A percentile compares a stretch with the other conserved stretches of the same genome.
These are phyloP conservation scores for Eulemur coronatus DNA, from an alignment of 2,797 vertebrate species.

Conservation along the genomic window DNA sequence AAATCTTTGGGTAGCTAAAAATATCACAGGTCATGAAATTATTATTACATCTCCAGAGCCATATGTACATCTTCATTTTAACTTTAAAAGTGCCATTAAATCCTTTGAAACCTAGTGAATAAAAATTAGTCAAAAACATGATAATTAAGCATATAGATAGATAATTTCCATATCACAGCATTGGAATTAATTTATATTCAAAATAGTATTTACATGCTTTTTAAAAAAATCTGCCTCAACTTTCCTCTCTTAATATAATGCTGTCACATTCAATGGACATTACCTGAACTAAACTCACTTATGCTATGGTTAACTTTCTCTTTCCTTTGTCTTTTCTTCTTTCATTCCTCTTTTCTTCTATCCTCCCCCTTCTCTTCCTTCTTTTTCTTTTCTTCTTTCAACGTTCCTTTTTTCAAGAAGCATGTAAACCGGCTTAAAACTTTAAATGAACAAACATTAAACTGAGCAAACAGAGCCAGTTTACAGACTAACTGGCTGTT, in stretches of 20 bases:
- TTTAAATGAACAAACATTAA: neutral
- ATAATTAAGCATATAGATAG: neutral
- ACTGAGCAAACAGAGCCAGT: neutral
- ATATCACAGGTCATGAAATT: neutral
- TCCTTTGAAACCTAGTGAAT: conserved; percentile 8
- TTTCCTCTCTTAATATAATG: neutral
- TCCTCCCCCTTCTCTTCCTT: neutral
- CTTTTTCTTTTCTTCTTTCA: neutral
- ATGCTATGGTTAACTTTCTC: neutral
- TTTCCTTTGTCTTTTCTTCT: neutral
- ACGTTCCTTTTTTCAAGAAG: neutral
- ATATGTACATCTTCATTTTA: neutral
- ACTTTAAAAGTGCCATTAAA: neutral
- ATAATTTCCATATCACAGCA: neutral
- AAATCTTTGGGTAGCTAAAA: conserved; percentile 26
- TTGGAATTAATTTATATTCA: neutral
- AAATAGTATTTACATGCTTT: conserved; percentile 13
- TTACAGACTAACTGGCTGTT: neutral
- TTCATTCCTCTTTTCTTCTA: neutral
- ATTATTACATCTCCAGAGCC: conserved; percentile 15
- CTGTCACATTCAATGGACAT: neutral
- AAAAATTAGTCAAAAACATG: conserved; percentile 35
- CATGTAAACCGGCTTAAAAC: neutral
- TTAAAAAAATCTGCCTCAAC: neutral
- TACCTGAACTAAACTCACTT: neutral